These are phyloP conservation scores for Leptopilina drosophilae DNA, from an alignment of 2,888 invertebrate genomes.

Conservation along the genomic window DNA sequence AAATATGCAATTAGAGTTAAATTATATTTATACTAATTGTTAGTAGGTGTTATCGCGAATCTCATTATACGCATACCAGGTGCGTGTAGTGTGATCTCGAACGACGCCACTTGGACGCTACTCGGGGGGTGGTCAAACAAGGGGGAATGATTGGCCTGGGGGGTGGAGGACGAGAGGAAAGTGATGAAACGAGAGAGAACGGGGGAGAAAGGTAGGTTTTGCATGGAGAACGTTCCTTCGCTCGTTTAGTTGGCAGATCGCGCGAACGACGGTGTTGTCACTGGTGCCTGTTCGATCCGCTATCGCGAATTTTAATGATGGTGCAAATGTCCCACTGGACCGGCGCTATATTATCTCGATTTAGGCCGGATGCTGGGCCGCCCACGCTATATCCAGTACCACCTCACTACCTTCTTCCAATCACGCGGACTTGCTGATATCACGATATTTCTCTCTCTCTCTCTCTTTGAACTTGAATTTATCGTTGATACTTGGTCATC, in stretches of 20 bases:
- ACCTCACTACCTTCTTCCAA: conserved; percentile 44
- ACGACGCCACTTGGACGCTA: conserved; percentile 53
- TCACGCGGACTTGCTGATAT: conserved; percentile 43
- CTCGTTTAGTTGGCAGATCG: conserved; percentile 74
- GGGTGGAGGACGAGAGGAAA: conserved; percentile 20
- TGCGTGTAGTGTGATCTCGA: conserved; percentile 64
- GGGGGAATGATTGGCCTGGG: conserved; percentile 38
- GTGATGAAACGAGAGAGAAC: conserved; percentile 36
- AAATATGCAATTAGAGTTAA: neutral
- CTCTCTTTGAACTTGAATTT: conserved; percentile 1
- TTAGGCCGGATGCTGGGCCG: conserved; percentile 76
- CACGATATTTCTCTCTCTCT: conserved; percentile 23
- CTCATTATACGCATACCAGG: conserved; percentile 70
- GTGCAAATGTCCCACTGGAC: conserved; percentile 76
- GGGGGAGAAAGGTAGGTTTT: conserved; percentile 59
- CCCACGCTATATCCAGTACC: conserved; percentile 69
- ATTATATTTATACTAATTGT: conserved; percentile 60
- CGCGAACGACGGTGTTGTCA: conserved; percentile 76
- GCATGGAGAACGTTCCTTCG: conserved; percentile 70
- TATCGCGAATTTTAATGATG: conserved; percentile 78
- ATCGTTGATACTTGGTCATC: neutral
- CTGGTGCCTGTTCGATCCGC: conserved; percentile 76
- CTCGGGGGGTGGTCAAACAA: conserved; percentile 52
- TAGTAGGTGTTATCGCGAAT: conserved; percentile 67
- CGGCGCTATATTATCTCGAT: conserved; percentile 76